Percentiles rank a stretch among this genome's conserved stretches.
Conservation (phyloP, 2,113 vertebrate species). For the Nansenia antarctica region DNA sequence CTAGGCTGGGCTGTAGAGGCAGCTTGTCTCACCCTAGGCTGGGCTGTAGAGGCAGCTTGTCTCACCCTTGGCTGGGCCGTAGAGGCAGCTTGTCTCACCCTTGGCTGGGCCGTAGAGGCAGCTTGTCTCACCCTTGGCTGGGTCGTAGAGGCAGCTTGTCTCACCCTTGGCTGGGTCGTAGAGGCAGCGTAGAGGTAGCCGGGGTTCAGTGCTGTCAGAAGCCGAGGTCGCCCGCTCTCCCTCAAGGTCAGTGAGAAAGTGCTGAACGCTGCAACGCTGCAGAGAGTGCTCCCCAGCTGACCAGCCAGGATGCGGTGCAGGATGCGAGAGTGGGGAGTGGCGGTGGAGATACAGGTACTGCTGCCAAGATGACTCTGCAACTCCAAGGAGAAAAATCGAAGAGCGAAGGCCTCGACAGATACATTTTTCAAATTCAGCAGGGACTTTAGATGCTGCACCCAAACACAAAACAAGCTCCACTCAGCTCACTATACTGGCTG, state of each 20-base stretch:
- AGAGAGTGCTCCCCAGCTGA: slow-evolving; percentile 18
- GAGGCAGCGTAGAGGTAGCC: too few relatives aligned
- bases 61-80: too few relatives aligned
- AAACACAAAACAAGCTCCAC: neutral
- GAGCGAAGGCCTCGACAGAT: slow-evolving; percentile 14
- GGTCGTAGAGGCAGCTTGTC: too few relatives aligned
- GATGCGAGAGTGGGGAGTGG: neutral
- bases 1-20: too few relatives aligned
- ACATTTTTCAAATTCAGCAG: slow-evolving; percentile 31
- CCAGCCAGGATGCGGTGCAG: neutral
- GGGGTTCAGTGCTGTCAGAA: neutral
- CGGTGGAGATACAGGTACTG: slow-evolving; percentile 12
- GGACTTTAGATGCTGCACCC: slow-evolving; percentile 18
- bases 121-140: too few relatives aligned
- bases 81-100: too few relatives aligned
- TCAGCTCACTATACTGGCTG: neutral
- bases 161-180: neutral
- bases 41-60: too few relatives aligned
- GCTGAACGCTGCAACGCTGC: slow-evolving; percentile 20
- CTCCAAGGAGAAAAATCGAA: slow-evolving; percentile 19
- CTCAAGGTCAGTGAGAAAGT: slow-evolving; percentile 38
- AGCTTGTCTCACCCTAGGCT: too few relatives aligned
- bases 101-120: too few relatives aligned
- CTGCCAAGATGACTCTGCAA: slow-evolving; percentile 33
- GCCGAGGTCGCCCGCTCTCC: neutral